Percentiles rank a stretch among this genome's conserved stretches.
These are phyloP conservation scores for Oxycera nigricornis DNA, from an alignment of 2,888 invertebrate species.

Conservation along the genomic window DNA sequence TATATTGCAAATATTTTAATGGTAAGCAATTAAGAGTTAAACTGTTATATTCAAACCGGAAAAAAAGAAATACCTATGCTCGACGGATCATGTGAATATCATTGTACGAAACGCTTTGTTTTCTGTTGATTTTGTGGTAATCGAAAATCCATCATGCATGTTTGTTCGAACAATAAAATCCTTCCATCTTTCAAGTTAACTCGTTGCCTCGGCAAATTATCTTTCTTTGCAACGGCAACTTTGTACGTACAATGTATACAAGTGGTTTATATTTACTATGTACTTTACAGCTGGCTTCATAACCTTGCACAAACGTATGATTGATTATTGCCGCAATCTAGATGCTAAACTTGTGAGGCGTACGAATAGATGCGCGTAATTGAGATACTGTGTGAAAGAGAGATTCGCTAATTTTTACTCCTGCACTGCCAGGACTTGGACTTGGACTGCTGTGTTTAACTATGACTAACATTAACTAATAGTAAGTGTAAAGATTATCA, in stretches of 20 bases:
- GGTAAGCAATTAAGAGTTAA: background rate
- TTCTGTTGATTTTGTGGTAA: background rate
- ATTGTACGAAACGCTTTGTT: background rate
- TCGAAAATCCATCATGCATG: background rate
- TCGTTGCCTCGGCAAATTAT: no score
- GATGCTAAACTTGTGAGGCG: background rate
- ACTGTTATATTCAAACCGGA: background rate
- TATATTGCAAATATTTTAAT: background rate
- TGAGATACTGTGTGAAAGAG: background rate
- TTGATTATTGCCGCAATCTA: background rate
- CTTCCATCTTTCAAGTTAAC: background rate
- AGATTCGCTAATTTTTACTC: no score
- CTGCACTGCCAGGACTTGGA: background rate
- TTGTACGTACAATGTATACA: no score
- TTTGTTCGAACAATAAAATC: conserved; percentile 2
- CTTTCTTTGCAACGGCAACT: background rate
- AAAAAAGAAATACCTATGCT: background rate
- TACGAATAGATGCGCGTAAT: background rate
- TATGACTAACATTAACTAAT: no score
- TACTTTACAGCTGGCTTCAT: background rate
- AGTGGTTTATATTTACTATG: background rate
- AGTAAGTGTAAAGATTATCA: no score
- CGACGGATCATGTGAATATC: background rate
- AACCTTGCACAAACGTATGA: background rate
- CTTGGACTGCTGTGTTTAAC: no score